phyloP scores from a whole-genome alignment of 2,113 vertebrate genomes.

The Salvelinus sp. region DNA sequence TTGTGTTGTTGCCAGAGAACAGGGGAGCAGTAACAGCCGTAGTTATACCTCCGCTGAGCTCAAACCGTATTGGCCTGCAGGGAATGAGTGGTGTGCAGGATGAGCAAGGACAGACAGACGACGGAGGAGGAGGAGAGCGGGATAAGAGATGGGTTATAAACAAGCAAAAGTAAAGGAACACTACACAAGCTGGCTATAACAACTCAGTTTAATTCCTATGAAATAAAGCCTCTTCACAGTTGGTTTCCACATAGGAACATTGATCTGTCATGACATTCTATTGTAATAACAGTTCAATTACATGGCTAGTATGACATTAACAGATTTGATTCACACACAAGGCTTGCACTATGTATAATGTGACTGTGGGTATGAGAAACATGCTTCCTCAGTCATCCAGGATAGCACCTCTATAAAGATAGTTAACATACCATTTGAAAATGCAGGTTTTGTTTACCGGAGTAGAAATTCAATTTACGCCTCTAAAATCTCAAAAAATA shows the following conservation, averaged over 20 bases:
- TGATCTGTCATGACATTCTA: slow-evolving; percentile 31
- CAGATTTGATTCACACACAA: slow-evolving; percentile 51
- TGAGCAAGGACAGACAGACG: not conserved
- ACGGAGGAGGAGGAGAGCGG: not conserved
- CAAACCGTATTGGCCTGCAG: not conserved
- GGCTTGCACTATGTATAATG: slow-evolving; percentile 63
- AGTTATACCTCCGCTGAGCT: slow-evolving; percentile 5
- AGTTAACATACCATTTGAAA: not conserved
- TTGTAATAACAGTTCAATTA: slow-evolving; percentile 25
- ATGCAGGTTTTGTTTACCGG: slow-evolving; percentile 18
- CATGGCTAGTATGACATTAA: slow-evolving; percentile 16
- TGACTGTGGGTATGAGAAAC: slow-evolving; percentile 27
- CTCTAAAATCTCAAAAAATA: slow-evolving; percentile 47
- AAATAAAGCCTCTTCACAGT: slow-evolving; percentile 41
- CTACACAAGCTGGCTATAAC: slow-evolving; percentile 37
- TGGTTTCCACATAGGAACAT: slow-evolving; percentile 45
- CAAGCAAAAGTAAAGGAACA: not conserved
- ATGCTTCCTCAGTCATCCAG: slow-evolving; percentile 69
- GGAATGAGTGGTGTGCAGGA: not conserved
- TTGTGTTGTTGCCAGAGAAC: not conserved
- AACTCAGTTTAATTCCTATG: slow-evolving; percentile 64
- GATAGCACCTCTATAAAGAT: slow-evolving; percentile 78
- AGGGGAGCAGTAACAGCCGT: not conserved
- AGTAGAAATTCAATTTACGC: slow-evolving; percentile 36
- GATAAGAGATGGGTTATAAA: not conserved